Evolutionary conservation across 2,888 invertebrate genomes (phyloP), one percentile per base, ranked within the genome.

Genomic region (Scaptomyza caliginosa): DNA sequence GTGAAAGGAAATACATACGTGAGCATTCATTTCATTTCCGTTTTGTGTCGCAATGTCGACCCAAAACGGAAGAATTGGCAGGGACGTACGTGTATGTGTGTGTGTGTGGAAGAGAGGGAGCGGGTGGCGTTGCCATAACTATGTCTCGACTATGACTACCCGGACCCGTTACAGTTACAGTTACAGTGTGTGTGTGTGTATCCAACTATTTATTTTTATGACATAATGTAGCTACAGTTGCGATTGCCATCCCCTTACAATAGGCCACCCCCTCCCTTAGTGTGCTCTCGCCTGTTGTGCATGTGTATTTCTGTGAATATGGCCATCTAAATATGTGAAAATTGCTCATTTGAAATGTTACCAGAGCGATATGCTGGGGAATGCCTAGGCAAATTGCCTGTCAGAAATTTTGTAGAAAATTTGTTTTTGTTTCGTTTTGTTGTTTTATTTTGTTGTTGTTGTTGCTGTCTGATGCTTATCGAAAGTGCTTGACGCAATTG

Each of bases 301-400:
- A 45, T 45, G 52, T 40, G 42, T 43, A 38, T 52, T 51, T 49
- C 60, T 69, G 54, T 59, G 67, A 79, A 68, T 69, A 78, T 66
- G 79, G 67, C 74, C 81, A 76, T 81, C 78, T 78, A 83, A 81
- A 78, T 80, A 81, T 81, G 83, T 83, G 83, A 82, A 84, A 83
- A 83, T 84, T 83, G 83, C 84, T 84, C 82, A 82, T 83, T 83
- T 83, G 63, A 83, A 76, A 82, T 80, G 80, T 67, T 71, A 32
- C 49, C 57, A 64, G 65, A 57, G 54, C 40, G 34, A 48, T 24
- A 56, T 42, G 24, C 28, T 28, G 13, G 10, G 23, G 36, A 60
- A 50, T 78, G 69, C 74, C 71, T 72, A 72, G 68, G 77, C 82
- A 83, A 83, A 83, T 83, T 83, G 83, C 80, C 84, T 84, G 83